phyloP scores from a whole-genome alignment of 2,888 invertebrate species.

The Drosophila rellima region DNA sequence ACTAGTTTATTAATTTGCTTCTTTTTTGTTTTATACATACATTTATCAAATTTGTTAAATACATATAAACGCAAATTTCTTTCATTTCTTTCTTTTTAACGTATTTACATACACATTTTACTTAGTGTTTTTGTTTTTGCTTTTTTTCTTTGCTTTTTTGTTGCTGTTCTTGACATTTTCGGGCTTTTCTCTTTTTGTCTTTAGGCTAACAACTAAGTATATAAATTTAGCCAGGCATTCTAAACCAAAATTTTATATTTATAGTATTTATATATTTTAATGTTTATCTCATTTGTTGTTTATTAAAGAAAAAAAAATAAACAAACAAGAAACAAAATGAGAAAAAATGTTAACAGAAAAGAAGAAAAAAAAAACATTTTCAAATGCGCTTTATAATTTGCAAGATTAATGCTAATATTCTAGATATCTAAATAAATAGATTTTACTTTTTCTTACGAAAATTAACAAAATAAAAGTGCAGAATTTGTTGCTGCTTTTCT shows the following conservation, averaged over 20 bases:
- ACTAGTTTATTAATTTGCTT: conserved; percentile 26
- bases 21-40: conserved; percentile 13
- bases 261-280: conserved; percentile 12
- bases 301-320: conserved; percentile 6
- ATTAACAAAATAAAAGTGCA: conserved; percentile 13
- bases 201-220: conserved; percentile 12
- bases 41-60: conserved; percentile 46
- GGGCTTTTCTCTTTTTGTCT: conserved; percentile 14
- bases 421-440: conserved; percentile 47
- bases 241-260: conserved; percentile 22
- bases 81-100: conserved; percentile 15
- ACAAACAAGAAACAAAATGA: conserved; percentile 3
- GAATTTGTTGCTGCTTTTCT: conserved; percentile 1
- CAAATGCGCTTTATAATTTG: conserved; percentile 37
- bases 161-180: neutral
- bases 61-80: conserved; percentile 58
- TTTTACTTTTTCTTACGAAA: conserved; percentile 15
- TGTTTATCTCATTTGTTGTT: conserved; percentile 6
- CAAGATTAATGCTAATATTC: conserved; percentile 21
- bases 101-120: conserved; percentile 46
- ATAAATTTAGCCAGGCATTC: conserved; percentile 16
- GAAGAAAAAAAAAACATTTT: conserved; percentile 31
- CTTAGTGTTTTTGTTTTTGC: conserved; percentile 2
- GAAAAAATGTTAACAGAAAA: conserved; percentile 18
- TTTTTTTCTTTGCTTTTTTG: conserved; percentile 6